Percentiles rank a stretch among this genome's conserved stretches.
Evolutionary conservation across 1,140 invertebrate species (phyloP).

Genomic region (Adelges cooleyi): DNA sequence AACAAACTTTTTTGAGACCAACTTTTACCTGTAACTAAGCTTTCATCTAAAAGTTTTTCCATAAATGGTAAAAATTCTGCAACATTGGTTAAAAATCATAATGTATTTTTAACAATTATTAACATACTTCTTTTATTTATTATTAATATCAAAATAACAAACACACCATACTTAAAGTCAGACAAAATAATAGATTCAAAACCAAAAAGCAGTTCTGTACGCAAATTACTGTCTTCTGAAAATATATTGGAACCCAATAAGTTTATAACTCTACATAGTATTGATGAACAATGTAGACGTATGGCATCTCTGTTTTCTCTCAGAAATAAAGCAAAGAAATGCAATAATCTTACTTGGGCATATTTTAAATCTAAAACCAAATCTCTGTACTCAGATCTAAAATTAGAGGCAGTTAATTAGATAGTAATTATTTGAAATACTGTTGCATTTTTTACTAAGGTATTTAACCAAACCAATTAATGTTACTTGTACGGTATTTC

Average conservation of each 20-base stretch:
- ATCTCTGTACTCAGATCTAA: slow-evolving; percentile 1
- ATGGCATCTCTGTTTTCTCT: not conserved
- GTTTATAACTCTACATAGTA: not conserved
- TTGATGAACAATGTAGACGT: not conserved
- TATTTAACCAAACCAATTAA: not conserved
- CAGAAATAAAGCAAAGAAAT: not conserved
- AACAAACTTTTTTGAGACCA: slow-evolving; percentile 8
- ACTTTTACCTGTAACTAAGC: slow-evolving; percentile 5
- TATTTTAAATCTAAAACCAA: slow-evolving; percentile 15
- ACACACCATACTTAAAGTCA: slow-evolving; percentile 14
- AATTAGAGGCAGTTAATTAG: not conserved
- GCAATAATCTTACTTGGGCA: slow-evolving; percentile 14
- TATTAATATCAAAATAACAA: not conserved
- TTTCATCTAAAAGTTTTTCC: slow-evolving; percentile 24
- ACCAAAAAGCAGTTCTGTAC: slow-evolving; percentile 5
- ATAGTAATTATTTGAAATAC: not conserved
- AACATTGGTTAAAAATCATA: not conserved
- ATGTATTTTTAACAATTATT: too few relatives aligned
- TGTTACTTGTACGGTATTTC: slow-evolving; percentile 15
- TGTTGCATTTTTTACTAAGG: not conserved
- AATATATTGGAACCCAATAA: not conserved
- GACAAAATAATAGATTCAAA: slow-evolving; percentile 7
- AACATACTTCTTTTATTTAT: too few relatives aligned
- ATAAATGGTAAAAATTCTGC: slow-evolving; percentile 19
- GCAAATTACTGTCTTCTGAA: slow-evolving; percentile 1